A percentile compares a stretch with the other conserved stretches of the same genome.
Conservation (phyloP, 1,140 invertebrate species). For the Polyergus mexicanus region DNA sequence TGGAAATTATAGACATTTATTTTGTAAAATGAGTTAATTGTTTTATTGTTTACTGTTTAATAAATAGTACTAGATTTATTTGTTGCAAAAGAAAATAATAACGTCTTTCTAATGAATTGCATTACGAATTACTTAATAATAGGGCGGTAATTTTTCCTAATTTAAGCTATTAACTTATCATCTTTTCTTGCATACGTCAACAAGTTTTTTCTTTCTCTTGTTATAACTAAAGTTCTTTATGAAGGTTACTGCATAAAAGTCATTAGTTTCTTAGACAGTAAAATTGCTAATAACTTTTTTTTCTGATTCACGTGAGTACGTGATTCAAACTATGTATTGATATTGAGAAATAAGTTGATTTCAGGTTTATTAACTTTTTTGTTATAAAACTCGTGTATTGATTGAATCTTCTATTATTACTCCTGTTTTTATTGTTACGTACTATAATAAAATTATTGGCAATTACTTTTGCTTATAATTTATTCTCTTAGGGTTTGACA, state of each 20-base stretch:
- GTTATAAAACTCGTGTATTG: conserved; percentile 9
- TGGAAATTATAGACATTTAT: background rate
- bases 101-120: conserved; percentile 14
- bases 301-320: conserved; percentile 16
- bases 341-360: conserved; percentile 15
- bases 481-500: background rate
- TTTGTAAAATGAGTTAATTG: background rate
- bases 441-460: background rate
- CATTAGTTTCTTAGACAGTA: conserved; percentile 31
- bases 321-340: conserved; percentile 17
- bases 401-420: conserved; percentile 32
- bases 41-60: background rate
- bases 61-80: background rate
- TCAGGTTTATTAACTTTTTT: conserved; percentile 23
- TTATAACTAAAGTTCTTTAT: background rate
- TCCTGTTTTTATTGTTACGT: conserved; percentile 8
- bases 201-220: conserved; percentile 6
- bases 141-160: background rate
- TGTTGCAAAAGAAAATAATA: background rate
- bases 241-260: conserved; percentile 19
- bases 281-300: conserved; percentile 28
- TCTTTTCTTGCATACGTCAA: conserved; percentile 19
- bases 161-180: conserved; percentile 32
- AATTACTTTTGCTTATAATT: background rate
- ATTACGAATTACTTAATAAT: background rate